A percentile compares a stretch with the other conserved stretches of the same genome.
Conservation (phyloP, 2,888 invertebrate species). For the Frankliniella intonsa region DNA sequence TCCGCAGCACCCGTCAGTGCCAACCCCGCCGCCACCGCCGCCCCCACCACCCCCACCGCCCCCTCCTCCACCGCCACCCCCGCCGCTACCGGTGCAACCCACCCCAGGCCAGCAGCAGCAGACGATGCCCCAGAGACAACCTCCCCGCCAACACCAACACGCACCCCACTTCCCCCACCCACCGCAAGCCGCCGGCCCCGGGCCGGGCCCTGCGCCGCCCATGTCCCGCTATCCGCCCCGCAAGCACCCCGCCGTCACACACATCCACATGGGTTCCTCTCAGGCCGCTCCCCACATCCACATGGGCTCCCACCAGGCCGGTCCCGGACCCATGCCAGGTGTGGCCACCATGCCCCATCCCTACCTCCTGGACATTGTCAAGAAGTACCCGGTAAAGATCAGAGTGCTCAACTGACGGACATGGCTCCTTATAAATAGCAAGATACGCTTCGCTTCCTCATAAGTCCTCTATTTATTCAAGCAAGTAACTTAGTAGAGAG, state of each 20-base stretch:
- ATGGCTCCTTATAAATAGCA: too few relatives aligned
- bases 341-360: slow-evolving; percentile 1
- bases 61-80: slow-evolving; percentile 41
- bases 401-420: neutral
- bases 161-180: slow-evolving; percentile 29
- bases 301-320: neutral
- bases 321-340: neutral
- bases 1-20: slow-evolving; percentile 52
- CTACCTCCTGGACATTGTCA: slow-evolving; percentile 3
- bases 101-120: neutral
- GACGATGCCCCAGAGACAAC: neutral
- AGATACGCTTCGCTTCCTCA: too few relatives aligned
- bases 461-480: too few relatives aligned
- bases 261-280: slow-evolving; percentile 11
- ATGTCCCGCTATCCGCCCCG: neutral
- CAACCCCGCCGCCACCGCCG: slow-evolving; percentile 64
- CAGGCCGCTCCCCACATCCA: neutral
- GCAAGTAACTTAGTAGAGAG: too few relatives aligned
- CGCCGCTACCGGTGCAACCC: slow-evolving; percentile 32
- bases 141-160: slow-evolving; percentile 32
- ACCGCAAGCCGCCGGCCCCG: slow-evolving; percentile 10
- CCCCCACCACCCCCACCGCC: slow-evolving; percentile 56
- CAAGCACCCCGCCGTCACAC: neutral
- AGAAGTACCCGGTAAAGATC: slow-evolving; percentile 11
- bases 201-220: neutral